Conservation (phyloP, 2,113 vertebrate genomes). For the Vulpes vulpes region DNA sequence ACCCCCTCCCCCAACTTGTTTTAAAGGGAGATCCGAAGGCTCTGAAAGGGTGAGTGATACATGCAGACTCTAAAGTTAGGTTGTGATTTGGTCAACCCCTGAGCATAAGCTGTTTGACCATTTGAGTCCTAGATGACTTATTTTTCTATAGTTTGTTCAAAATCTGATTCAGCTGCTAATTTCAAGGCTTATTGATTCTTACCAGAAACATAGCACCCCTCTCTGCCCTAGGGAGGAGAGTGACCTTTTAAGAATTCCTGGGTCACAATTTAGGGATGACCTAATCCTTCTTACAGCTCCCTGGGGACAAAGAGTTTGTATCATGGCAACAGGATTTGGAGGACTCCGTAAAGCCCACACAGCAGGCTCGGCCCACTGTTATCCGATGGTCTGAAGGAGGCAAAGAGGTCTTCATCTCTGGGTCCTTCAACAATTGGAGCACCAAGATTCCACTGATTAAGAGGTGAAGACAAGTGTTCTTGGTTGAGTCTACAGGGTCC, state of each 20-base stretch:
- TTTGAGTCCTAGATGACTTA: not conserved
- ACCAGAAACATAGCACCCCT: not conserved
- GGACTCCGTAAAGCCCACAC: slow-evolving; percentile 92
- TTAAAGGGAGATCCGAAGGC: not conserved
- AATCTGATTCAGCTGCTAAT: slow-evolving; percentile 15
- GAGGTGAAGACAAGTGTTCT: slow-evolving; percentile 88
- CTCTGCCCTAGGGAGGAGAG: not conserved
- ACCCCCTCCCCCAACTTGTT: not conserved
- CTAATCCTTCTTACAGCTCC: slow-evolving; percentile 87
- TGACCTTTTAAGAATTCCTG: slow-evolving; percentile 67
- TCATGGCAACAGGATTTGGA: slow-evolving; percentile 93
- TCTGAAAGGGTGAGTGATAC: not conserved
- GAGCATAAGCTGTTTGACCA: not conserved
- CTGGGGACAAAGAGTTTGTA: slow-evolving; percentile 94
- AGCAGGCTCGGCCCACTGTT: slow-evolving; percentile 96
- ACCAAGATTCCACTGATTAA: slow-evolving; percentile 98
- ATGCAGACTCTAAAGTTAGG: not conserved
- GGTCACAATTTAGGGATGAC: slow-evolving; percentile 71
- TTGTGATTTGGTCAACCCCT: not conserved
- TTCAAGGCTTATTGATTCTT: not conserved
- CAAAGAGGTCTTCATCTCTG: slow-evolving; percentile 97
- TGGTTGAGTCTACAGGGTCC: not conserved
- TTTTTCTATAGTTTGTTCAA: slow-evolving; percentile 21
- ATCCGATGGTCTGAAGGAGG: slow-evolving; percentile 98
- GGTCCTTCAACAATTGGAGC: slow-evolving; percentile 98